Conservation (phyloP, 2,888 invertebrate genomes). For the Rhaphigaster nebulosa region DNA sequence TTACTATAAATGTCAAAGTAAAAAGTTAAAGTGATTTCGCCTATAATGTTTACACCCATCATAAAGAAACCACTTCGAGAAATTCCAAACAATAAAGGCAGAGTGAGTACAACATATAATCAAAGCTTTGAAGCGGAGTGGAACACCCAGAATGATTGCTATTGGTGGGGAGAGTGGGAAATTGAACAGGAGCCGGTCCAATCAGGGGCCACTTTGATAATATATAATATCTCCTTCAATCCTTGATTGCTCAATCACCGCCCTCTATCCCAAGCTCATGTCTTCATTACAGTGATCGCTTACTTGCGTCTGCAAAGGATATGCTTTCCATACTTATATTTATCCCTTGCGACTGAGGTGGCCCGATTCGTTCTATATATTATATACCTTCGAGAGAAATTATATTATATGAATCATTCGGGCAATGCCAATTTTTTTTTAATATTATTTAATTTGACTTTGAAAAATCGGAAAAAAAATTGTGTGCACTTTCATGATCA, state of each 20-base stretch:
- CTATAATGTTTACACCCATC: not conserved
- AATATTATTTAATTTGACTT: no score
- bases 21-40: not conserved
- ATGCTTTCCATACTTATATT: not conserved
- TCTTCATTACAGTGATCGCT: constrained; percentile 35
- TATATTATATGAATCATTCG: not conserved
- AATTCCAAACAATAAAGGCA: constrained; percentile 1
- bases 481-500: no score
- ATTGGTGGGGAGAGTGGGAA: constrained; percentile 20
- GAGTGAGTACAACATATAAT: not conserved
- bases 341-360: not conserved
- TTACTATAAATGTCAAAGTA: not conserved
- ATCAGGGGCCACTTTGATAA: not conserved
- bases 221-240: constrained; percentile 34
- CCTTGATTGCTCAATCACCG: not conserved
- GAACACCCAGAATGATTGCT: not conserved
- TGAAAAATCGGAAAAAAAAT: no score
- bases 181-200: constrained; percentile 8
- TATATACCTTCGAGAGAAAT: not conserved
- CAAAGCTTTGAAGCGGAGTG: not conserved
- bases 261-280: not conserved
- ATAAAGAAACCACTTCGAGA: not conserved
- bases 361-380: not conserved
- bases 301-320: not conserved
- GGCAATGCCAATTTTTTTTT: no score